Base-by-base conservation (phyloP, 2,113 vertebrate species). In the Cairina moschata region DNA sequence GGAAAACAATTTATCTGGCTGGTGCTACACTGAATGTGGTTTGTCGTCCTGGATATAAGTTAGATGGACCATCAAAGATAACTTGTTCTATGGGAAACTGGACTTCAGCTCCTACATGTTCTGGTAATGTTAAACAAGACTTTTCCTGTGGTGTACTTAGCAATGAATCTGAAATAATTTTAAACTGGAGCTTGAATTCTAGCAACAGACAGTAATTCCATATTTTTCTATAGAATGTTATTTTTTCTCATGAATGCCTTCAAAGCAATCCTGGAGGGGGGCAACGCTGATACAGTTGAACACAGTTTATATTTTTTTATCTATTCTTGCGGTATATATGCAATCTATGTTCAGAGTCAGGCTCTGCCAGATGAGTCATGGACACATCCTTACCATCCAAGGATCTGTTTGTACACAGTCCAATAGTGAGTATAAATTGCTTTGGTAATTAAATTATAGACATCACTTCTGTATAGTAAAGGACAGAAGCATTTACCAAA, bases 81-180 rank as follows among this genome's bases (percentile, higher is more conserved):
- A 92, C 14, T 6, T 97, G 96, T 90, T 81, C 92, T 42, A 77
- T 55, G 95, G 96, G 96, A 83, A 46, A 74, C 3, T 97, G 96
- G 96, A 90, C 83, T 86, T 8, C 73, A 71, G 3, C 76, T 95
- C 96, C 96, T 78, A 50, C 2, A 2, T 97, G 95, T 52, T 36
- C 50, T 11, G 95, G 96, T 97, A 96, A 94, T 67, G 58, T 20
- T 0, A 62, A 80, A 86, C 44, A 34, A 25, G 23, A 4, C 8
- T 52, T 29, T 7, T 68, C 71, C 44, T 38, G 1, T 83, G 17
- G 16, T 38, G 8, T 11, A 17, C 62, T 90, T 63, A 83, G 11
- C 21, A 83, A 40, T 31, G 3, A 81, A 74, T 44, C 22, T 1
- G 50, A 31, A 93, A 80, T 5, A 36, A 50, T 81, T 71, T 62